These are phyloP conservation scores for Elgaria multicarinata DNA, from an alignment of 2,113 vertebrate genomes.

Conservation along the genomic window DNA sequence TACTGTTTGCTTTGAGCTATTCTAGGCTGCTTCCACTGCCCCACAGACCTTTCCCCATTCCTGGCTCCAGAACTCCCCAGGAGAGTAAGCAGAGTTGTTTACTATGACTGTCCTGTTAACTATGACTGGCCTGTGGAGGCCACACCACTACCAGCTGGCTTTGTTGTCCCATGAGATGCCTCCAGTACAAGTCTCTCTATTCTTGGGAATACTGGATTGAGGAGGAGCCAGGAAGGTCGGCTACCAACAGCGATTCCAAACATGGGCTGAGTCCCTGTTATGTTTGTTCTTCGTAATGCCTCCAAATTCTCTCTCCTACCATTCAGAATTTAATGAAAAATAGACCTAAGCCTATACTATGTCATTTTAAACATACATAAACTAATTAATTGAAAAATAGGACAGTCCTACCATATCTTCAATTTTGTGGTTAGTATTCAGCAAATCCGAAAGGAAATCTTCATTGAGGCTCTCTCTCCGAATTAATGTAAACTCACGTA, in stretches of 20 bases:
- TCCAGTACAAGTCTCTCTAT: not conserved
- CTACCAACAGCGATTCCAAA: not conserved
- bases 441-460: constrained; percentile 84
- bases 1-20: not conserved
- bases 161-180: not conserved
- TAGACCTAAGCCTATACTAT: not conserved
- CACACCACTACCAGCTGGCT: not conserved
- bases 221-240: not conserved
- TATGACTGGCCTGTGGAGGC: not conserved
- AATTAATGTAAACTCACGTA: constrained; percentile 94
- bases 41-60: not conserved
- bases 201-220: not conserved
- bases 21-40: not conserved
- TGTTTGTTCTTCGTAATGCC: not conserved
- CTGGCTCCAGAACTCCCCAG: not conserved
- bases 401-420: constrained; percentile 86
- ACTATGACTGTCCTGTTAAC: not conserved
- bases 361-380: not conserved
- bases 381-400: constrained; percentile 14
- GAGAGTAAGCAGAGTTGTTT: not conserved
- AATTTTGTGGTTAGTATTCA: constrained; percentile 81
- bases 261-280: not conserved
- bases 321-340: not conserved
- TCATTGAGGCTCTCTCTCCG: constrained; percentile 88
- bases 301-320: not conserved